phyloP scores from a whole-genome alignment of 2,113 vertebrate species.

The Zapornia atra region DNA sequence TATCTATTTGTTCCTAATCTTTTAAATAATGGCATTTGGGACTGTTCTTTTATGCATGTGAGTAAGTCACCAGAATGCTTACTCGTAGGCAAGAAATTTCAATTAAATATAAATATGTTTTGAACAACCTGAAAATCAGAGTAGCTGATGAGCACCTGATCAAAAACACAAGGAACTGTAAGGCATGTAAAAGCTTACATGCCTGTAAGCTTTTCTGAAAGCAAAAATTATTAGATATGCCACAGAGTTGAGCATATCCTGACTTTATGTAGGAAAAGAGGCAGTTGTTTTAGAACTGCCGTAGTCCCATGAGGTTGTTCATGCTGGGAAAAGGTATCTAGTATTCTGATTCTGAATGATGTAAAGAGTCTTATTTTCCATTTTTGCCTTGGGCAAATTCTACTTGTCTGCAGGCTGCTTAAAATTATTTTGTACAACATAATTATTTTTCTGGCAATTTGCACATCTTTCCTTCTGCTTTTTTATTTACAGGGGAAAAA shows the following conservation, averaged over 20 bases:
- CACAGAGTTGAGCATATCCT: not conserved
- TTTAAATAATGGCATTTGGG: not conserved
- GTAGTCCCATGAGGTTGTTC: not conserved
- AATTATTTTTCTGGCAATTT: not conserved
- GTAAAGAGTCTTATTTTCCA: not conserved
- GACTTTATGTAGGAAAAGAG: not conserved
- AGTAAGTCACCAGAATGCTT: not conserved
- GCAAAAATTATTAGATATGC: not conserved
- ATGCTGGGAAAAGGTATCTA: not conserved
- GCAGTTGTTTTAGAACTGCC: not conserved
- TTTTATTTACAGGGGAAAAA: not conserved
- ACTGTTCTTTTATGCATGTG: not conserved
- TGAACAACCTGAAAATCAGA: not conserved
- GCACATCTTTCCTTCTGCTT: not conserved
- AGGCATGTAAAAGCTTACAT: no score
- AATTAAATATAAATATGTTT: not conserved
- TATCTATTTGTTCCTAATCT: not conserved
- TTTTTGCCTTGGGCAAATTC: not conserved
- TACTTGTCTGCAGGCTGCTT: not conserved
- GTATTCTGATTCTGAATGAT: not conserved
- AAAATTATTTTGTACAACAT: not conserved
- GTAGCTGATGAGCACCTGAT: not conserved
- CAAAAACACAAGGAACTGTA: not conserved
- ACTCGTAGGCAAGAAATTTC: not conserved
- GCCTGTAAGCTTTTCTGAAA: not conserved